A percentile compares a stretch with the other conserved stretches of the same genome.
These are phyloP conservation scores for Solenodon paradoxus DNA, from an alignment of 2,113 vertebrate genomes.

Conservation along the genomic window DNA sequence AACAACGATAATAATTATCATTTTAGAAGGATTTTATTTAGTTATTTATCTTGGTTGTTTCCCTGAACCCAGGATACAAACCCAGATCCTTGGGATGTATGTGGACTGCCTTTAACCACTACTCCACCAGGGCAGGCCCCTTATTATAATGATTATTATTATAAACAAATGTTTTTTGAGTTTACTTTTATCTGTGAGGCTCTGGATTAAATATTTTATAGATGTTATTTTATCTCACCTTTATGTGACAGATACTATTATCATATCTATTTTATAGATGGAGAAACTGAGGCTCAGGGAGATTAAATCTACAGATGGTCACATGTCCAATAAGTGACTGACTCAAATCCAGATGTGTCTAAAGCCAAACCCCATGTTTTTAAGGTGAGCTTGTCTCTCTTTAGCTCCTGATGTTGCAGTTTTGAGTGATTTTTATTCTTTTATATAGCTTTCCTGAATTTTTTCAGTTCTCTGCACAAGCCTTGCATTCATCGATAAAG, in stretches of 20 bases:
- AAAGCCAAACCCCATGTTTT: background rate
- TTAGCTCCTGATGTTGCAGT: background rate
- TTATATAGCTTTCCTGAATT: background rate
- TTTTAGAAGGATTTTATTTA: too few relatives aligned
- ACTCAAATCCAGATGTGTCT: background rate
- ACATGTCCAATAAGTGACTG: background rate
- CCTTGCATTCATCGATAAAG: background rate
- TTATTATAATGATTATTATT: too few relatives aligned
- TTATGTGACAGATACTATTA: background rate
- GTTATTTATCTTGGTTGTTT: too few relatives aligned
- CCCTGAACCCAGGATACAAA: too few relatives aligned
- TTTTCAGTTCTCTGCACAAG: background rate
- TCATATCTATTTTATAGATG: background rate
- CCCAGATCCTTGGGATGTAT: too few relatives aligned
- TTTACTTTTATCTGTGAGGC: background rate
- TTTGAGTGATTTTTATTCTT: background rate
- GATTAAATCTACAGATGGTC: background rate
- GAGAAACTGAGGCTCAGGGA: background rate
- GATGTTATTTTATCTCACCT: background rate
- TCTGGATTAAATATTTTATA: background rate
- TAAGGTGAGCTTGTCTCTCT: background rate
- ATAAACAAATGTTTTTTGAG: too few relatives aligned
- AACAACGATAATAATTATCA: background rate
- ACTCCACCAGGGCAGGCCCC: too few relatives aligned
- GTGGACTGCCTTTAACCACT: too few relatives aligned